A percentile compares a stretch with the other conserved stretches of the same genome.
Conservation (phyloP, 2,888 invertebrate genomes). For the Agelastica alni region DNA sequence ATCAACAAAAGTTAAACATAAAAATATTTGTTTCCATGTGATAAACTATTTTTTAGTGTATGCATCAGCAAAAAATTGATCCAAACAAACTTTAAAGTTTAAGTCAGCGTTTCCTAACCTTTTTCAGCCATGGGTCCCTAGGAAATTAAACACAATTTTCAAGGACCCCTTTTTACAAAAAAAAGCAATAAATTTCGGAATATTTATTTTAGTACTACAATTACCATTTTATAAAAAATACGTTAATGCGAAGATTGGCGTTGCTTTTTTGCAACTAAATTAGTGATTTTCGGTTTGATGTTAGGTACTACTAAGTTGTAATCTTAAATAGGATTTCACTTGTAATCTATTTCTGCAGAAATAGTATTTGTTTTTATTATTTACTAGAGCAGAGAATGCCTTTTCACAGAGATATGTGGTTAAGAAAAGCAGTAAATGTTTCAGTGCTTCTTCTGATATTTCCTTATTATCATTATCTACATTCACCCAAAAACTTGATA, state of each 20-base stretch:
- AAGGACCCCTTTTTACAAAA: neutral
- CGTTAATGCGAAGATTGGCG: neutral
- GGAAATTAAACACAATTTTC: slow-evolving; percentile 7
- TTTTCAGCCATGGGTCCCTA: slow-evolving; percentile 6
- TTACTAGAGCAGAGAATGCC: too few species aligned
- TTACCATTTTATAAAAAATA: neutral
- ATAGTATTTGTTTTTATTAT: too few species aligned
- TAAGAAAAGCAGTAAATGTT: slow-evolving; percentile 9
- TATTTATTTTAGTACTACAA: neutral
- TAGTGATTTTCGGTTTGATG: neutral
- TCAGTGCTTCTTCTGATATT: slow-evolving; percentile 20
- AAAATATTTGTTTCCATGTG: too few species aligned
- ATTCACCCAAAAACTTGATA: slow-evolving; percentile 21
- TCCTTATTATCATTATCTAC: slow-evolving; percentile 17
- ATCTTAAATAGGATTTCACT: too few species aligned
- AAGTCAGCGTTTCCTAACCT: neutral
- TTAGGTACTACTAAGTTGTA: too few species aligned
- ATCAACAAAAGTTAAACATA: too few species aligned
- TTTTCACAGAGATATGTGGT: too few species aligned
- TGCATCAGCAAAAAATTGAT: too few species aligned
- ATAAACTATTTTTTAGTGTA: too few species aligned
- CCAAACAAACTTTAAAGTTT: neutral
- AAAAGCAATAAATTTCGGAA: neutral
- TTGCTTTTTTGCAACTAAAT: neutral
- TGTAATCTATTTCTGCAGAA: too few species aligned